phyloP scores from a whole-genome alignment of 1,140 invertebrate genomes.

The Paraescarpia echinospica region DNA sequence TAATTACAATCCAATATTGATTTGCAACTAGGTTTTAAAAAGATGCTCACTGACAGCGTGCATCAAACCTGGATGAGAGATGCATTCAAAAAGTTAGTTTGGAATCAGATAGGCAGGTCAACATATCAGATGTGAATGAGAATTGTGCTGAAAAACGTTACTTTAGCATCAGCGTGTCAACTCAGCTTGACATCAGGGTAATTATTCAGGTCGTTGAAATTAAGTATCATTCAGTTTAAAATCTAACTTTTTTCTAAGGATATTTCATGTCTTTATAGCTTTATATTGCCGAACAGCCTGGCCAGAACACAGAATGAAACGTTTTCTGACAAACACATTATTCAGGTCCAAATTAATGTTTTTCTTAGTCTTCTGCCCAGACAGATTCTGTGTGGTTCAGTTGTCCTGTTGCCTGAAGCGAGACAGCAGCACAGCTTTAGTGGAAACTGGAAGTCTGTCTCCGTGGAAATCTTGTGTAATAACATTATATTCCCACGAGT shows the following conservation, averaged over 20 bases:
- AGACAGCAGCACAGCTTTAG: not conserved
- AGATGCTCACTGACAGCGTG: no score
- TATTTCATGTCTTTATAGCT: not conserved
- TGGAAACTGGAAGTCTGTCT: no score
- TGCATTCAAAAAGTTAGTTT: no score
- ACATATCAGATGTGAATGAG: no score
- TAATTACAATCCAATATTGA: no score
- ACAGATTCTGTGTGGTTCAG: not conserved
- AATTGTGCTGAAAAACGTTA: no score
- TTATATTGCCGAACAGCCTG: not conserved
- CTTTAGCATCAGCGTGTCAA: no score
- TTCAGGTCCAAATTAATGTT: not conserved
- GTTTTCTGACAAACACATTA: not conserved
- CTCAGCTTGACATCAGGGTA: no score
- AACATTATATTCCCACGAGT: not conserved
- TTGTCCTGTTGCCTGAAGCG: not conserved
- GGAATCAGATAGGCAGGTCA: no score
- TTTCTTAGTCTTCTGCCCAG: not conserved
- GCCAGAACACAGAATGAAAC: not conserved
- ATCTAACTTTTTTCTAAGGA: not conserved
- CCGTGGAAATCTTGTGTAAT: not conserved
- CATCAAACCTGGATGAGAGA: no score
- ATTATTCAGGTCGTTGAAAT: not conserved
- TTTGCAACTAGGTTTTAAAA: no score
- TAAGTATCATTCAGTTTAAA: not conserved